Evolutionary conservation across 2,888 invertebrate species (phyloP).

Genomic region (Apomyelois bistriatella): DNA sequence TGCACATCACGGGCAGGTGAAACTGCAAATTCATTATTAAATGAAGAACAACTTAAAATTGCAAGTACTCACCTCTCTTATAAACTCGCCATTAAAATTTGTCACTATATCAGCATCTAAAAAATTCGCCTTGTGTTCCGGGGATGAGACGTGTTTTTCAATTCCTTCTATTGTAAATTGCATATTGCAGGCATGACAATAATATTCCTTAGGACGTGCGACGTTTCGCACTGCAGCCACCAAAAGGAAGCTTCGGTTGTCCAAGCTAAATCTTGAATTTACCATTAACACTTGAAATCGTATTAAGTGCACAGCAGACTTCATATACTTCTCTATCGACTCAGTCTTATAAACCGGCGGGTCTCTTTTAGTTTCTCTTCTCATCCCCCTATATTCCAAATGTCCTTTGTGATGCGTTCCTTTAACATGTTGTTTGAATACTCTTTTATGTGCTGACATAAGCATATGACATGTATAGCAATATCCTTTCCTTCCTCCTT

Average conservation of each 20-base stretch:
- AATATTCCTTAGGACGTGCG: constrained; percentile 28
- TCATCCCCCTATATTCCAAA: constrained; percentile 38
- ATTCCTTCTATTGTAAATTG: constrained; percentile 27
- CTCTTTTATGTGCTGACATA: constrained; percentile 35
- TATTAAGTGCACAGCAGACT: constrained; percentile 15
- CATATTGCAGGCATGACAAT: constrained; percentile 46
- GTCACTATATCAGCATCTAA: constrained; percentile 31
- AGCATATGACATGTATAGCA: constrained; percentile 46
- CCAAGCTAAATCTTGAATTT: constrained; percentile 29
- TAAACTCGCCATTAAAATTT: constrained; percentile 31
- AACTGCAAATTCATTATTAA: too few relatives aligned
- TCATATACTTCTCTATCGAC: constrained; percentile 22
- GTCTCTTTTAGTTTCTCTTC: constrained; percentile 24
- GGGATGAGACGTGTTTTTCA: constrained; percentile 34
- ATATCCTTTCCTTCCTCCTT: constrained; percentile 45
- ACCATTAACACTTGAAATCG: constrained; percentile 29
- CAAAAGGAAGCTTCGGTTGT: constrained; percentile 35
- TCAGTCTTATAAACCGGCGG: constrained; percentile 21
- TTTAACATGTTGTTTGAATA: constrained; percentile 40
- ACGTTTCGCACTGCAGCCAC: constrained; percentile 28
- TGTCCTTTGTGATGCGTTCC: constrained; percentile 42
- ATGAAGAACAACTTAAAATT: too few relatives aligned
- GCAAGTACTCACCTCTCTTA: constrained; percentile 45
- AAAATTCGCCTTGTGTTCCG: constrained; percentile 37
- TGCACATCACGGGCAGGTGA: too few relatives aligned